Base-by-base conservation (phyloP, 2,797 vertebrate species). In the Anguilla anguilla region DNA sequence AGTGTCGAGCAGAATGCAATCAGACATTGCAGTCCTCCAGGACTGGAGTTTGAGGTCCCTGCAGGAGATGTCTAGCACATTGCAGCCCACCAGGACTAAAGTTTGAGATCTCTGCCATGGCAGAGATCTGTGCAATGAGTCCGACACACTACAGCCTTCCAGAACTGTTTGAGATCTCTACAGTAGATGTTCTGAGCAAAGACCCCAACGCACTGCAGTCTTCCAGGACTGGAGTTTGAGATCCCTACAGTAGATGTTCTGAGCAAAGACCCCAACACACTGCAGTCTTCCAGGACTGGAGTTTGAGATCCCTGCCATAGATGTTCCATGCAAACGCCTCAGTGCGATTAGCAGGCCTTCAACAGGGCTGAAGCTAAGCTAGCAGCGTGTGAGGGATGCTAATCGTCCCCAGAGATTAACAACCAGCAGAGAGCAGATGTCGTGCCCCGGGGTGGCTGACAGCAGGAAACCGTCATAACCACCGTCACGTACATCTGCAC, bases 381-480 rank as follows among this genome's bases (percentile, higher is more conserved):
- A 53, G 84, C 87, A 72, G 35, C 89, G 28, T 22, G 9, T 39
- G 53, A 57, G 11, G 3, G 22, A 49, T 84, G 92, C 90, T 90
- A 82, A 67, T 89, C 92, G 13, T 83, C 91, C 59, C 0, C 89
- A 0, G 85, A 91, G 91, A 94, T 94, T 91, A 94, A 94, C 92
- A 86, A 91, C 84, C 89, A 85, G 91, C 91, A 87, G 15, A 35
- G n/a, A 89, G 91, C 94, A 95, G 94, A 93, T 95, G 94, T 93
- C 94, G 84, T 86, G 89, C 91, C 92, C 90, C 28, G 69, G 92
- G 91, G 83, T 87, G 85, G 31, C 25, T 7, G 79, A 88, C 91
- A 91, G 92, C 92, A 91, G 93, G 92, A 93, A 90, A 92, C 87
- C 39, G 88, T 89, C 93, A 61, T 89, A 83, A 1, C 90, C 67